Percentiles rank a stretch among this genome's conserved stretches.
These are phyloP conservation scores for Atrina japonica DNA, from an alignment of 2,888 invertebrate species.

Conservation along the genomic window DNA sequence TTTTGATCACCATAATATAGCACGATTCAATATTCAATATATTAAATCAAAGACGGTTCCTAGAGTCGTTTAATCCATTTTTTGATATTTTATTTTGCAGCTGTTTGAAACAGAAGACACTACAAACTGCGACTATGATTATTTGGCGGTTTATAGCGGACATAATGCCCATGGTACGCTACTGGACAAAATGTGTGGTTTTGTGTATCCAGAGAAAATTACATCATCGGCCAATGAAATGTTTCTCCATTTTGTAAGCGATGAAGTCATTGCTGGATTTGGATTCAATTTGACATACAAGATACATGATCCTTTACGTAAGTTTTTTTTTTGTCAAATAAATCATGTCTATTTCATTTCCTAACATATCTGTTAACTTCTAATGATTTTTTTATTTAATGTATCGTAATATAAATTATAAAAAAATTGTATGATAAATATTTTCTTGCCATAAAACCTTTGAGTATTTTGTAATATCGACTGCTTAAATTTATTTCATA, in stretches of 20 bases:
- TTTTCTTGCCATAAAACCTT: neutral
- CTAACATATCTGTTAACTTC: no score
- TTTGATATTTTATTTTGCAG: no score
- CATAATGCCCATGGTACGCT: slow-evolving; percentile 31
- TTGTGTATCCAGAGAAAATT: slow-evolving; percentile 60
- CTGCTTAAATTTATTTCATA: no score
- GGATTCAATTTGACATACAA: slow-evolving; percentile 70
- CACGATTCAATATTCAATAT: no score
- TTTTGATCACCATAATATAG: no score
- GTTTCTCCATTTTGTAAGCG: slow-evolving; percentile 61
- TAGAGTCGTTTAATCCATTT: no score
- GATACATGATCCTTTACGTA: slow-evolving; percentile 49
- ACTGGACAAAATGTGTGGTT: slow-evolving; percentile 59
- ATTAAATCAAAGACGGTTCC: no score
- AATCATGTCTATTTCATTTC: no score
- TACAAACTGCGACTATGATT: slow-evolving; percentile 61
- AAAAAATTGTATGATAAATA: neutral
- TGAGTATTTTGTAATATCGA: no score
- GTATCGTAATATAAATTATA: no score
- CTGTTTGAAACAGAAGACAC: slow-evolving; percentile 63
- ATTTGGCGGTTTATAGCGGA: slow-evolving; percentile 61
- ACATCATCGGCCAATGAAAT: slow-evolving; percentile 52
- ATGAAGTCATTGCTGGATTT: slow-evolving; percentile 57
- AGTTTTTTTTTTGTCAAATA: slow-evolving; percentile 20
- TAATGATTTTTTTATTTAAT: no score